phyloP scores from a whole-genome alignment of 2,888 invertebrate species.

The Pterobdella sp. region DNA sequence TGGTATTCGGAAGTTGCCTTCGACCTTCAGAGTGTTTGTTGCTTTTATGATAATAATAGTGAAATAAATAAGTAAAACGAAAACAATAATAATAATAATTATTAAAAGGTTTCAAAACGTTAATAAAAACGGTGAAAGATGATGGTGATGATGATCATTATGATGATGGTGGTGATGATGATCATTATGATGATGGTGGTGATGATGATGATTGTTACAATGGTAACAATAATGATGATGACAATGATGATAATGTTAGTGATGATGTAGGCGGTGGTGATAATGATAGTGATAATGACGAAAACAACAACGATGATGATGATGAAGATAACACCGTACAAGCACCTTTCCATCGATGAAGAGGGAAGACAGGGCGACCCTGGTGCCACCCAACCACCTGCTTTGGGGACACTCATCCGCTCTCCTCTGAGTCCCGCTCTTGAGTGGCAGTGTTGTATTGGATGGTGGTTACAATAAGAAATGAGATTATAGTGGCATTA shows the following conservation, averaged over 20 bases:
- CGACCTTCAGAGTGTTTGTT: too few species aligned
- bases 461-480: too few species aligned
- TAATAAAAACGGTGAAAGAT: too few species aligned
- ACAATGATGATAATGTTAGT: background rate
- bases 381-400: background rate
- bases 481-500: too few species aligned
- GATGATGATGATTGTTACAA: background rate
- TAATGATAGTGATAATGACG: background rate
- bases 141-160: background rate
- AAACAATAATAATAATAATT: too few species aligned
- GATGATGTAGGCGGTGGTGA: background rate
- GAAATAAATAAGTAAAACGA: too few species aligned
- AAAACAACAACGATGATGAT: too few species aligned
- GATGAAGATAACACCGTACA: too few species aligned
- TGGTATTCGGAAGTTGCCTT: background rate
- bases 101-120: too few species aligned
- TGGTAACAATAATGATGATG: background rate
- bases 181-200: background rate
- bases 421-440: too few species aligned
- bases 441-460: background rate
- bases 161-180: background rate
- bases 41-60: too few species aligned
- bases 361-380: slow-evolving; percentile 6
- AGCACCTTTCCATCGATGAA: slow-evolving; percentile 8
- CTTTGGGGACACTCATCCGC: background rate